A percentile compares a stretch with the other conserved stretches of the same genome.
These are phyloP conservation scores for Aphis gossypii DNA, from an alignment of 1,140 invertebrate species.

Conservation along the genomic window DNA sequence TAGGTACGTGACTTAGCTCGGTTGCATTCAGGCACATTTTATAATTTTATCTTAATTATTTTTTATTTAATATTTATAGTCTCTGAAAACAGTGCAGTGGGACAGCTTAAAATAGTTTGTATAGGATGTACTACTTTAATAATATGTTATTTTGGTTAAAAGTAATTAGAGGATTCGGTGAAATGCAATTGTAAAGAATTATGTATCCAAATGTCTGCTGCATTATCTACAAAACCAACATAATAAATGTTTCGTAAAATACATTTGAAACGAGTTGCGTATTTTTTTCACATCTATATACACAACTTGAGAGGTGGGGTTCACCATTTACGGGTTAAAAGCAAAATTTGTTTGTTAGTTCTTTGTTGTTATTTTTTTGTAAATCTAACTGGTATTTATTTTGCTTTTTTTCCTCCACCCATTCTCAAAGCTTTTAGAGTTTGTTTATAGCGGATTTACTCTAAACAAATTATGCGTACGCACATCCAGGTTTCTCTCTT, in stretches of 20 bases:
- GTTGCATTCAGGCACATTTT: not conserved
- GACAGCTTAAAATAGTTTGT: not conserved
- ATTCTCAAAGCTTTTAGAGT: not conserved
- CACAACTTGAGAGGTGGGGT: not conserved
- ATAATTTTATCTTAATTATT: not conserved
- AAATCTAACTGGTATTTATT: slow-evolving; percentile 39
- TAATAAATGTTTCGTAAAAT: slow-evolving; percentile 30
- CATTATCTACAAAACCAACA: not conserved
- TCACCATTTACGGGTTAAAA: slow-evolving; percentile 5
- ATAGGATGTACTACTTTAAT: not conserved
- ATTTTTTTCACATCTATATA: not conserved
- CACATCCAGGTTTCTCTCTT: not conserved
- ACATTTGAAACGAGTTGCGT: not conserved
- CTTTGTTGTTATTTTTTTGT: slow-evolving; percentile 16
- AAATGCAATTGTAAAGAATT: not conserved
- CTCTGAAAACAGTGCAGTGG: not conserved
- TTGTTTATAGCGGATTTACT: slow-evolving; percentile 38
- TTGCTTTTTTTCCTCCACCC: not conserved
- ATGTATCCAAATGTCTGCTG: not conserved
- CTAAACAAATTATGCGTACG: slow-evolving; percentile 29
- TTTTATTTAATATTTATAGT: not conserved
- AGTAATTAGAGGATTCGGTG: not conserved
- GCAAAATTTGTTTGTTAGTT: slow-evolving; percentile 28
- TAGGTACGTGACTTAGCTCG: not conserved
- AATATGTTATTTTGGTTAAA: not conserved